Evolutionary conservation across 2,113 vertebrate species (phyloP).

Genomic region (Amblyopsis rosae): DNA sequence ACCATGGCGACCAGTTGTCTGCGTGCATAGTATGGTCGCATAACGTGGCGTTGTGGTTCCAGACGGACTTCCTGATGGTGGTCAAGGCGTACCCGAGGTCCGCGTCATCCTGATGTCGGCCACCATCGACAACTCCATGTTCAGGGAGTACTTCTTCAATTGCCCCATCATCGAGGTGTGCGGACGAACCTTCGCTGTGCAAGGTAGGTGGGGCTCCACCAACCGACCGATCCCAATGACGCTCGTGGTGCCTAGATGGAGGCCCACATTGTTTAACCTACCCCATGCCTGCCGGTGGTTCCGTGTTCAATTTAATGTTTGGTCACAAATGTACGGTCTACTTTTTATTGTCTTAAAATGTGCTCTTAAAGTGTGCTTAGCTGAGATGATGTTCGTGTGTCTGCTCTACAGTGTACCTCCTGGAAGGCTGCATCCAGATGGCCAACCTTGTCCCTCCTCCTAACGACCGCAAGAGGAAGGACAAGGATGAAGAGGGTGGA

Average conservation of each 20-base stretch:
- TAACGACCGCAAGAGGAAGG: constrained; percentile 91
- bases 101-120: constrained; percentile 96
- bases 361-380: neutral
- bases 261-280: no score
- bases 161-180: constrained; percentile 92
- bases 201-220: constrained; percentile 76
- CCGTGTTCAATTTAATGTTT: neutral
- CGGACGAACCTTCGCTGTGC: constrained; percentile 90
- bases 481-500: constrained; percentile 90
- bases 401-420: constrained; percentile 85
- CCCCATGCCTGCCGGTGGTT: no score
- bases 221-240: neutral
- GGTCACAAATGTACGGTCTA: no score
- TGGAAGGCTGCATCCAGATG: constrained; percentile 98
- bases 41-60: constrained; percentile 1
- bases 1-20: neutral
- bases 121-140: constrained; percentile 97
- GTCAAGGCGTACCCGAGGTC: constrained; percentile 87
- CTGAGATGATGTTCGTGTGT: neutral
- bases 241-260: neutral
- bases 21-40: neutral
- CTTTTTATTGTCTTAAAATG: neutral
- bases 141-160: constrained; percentile 93
- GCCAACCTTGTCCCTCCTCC: constrained; percentile 90
- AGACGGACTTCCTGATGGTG: constrained; percentile 97